A percentile compares a stretch with the other conserved stretches of the same genome.
Conservation (phyloP, 2,888 invertebrate genomes). For the Cistogaster globosa region DNA sequence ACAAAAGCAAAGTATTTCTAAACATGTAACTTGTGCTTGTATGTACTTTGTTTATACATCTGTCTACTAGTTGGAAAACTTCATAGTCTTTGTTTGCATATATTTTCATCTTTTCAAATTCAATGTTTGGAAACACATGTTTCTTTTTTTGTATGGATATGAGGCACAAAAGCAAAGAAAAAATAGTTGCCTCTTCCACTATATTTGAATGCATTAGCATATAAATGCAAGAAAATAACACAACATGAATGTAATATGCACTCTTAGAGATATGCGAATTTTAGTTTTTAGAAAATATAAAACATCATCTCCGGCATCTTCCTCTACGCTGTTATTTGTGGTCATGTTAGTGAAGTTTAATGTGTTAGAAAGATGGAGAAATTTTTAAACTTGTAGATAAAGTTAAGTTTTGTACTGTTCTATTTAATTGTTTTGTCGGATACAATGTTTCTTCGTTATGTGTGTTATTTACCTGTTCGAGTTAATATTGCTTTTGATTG, state of each 20-base stretch:
- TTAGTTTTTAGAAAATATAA: conserved; percentile 35
- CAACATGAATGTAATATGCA: conserved; percentile 11
- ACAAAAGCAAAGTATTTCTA: conserved; percentile 15
- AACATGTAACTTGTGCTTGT: conserved; percentile 1
- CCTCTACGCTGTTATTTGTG: not conserved
- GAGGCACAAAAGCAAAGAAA: conserved; percentile 18
- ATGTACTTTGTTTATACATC: not conserved
- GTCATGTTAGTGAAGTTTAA: conserved; percentile 46
- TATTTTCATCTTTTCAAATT: conserved; percentile 49
- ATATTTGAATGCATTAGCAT: conserved; percentile 59
- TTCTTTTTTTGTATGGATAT: conserved; percentile 53
- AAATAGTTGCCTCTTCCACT: conserved; percentile 52
- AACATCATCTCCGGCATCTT: conserved; percentile 34
- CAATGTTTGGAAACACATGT: conserved; percentile 64
- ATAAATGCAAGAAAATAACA: conserved; percentile 44
- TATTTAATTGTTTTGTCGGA: conserved; percentile 62
- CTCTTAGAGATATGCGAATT: conserved; percentile 52
- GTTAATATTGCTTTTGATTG: conserved; percentile 7
- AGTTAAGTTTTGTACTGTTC: conserved; percentile 36
- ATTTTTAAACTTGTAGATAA: conserved; percentile 41
- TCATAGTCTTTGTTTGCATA: conserved; percentile 41
- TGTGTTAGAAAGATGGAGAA: conserved; percentile 53
- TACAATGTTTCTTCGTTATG: conserved; percentile 25
- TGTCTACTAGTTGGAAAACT: not conserved
- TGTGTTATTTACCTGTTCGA: conserved; percentile 32